Percentiles rank a stretch among this genome's conserved stretches.
Evolutionary conservation across 2,113 vertebrate genomes (phyloP).

Genomic region (Heterochromis multidens): DNA sequence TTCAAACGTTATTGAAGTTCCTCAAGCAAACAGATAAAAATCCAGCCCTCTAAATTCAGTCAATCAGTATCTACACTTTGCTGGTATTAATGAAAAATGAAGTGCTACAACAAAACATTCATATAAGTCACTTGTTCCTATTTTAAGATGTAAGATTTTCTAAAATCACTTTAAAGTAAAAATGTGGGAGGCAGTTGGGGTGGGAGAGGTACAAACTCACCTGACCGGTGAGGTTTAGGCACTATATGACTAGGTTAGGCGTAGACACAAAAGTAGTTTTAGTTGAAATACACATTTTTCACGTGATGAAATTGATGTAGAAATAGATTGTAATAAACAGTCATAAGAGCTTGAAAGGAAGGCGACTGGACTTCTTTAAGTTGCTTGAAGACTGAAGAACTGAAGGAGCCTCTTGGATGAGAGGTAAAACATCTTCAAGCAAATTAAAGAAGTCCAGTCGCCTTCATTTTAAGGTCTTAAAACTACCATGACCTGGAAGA

Average conservation of each 20-base stretch:
- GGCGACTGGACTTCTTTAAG: too few species aligned
- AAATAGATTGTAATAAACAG: background rate
- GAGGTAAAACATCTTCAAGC: too few species aligned
- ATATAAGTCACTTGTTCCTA: too few species aligned
- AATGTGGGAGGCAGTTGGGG: background rate
- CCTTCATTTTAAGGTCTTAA: too few species aligned
- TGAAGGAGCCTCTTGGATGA: too few species aligned
- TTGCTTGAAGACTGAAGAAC: too few species aligned
- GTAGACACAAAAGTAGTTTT: background rate
- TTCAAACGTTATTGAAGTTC: background rate
- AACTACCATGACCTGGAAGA: too few species aligned
- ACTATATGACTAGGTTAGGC: background rate
- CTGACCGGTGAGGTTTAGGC: background rate
- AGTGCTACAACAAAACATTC: too few species aligned
- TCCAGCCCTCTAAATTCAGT: too few species aligned
- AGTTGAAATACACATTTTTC: background rate
- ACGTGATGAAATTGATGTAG: background rate
- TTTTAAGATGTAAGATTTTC: background rate
- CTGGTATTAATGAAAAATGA: background rate
- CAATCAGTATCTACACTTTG: background rate
- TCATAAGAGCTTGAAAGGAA: too few species aligned
- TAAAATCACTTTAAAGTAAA: background rate
- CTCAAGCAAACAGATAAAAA: too few species aligned
- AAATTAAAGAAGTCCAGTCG: too few species aligned
- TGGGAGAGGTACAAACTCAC: background rate